Evolutionary conservation across 2,113 vertebrate species (phyloP), one percentile per base, ranked within the genome.

Genomic region (Macroglossus sobrinus): DNA sequence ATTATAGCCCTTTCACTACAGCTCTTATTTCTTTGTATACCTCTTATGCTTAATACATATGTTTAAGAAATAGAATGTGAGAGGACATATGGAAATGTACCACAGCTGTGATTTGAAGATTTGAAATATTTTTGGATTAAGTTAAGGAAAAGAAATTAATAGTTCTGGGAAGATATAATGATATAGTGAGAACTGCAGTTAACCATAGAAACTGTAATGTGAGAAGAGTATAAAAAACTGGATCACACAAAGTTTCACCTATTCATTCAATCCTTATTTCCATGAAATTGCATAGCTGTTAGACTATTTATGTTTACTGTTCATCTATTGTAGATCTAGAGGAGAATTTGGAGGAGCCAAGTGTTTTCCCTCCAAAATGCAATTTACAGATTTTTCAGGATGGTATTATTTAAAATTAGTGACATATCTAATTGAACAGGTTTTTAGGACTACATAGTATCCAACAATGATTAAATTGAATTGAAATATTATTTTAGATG

Each of bases 341-440:
- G n/a, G 24, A 97, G 59, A 84, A 85, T 89, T 95, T 89, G 18
- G 33, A 82, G 8, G 21, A 81, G 21, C 35, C 47, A 64, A 24
- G 5, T 40, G 72, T 50, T 47, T 57, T 1, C 21, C 19, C 63
- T 33, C 30, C 15, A 14, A 91, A 93, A 95, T 95, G 76, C 43
- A 68, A 28, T 53, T 88, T 87, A 64, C 0, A 94, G 59, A 64
- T 53, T 92, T 94, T 96, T 93, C 53, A 95, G 61, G 81, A 72
- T 75, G 63, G 69, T 64, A 84, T 43, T 35, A 59, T 81, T 92
- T 95, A 61, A 93, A 95, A 95, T 81, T 89, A 64, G 33, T 85
- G 38, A 57, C 88, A 53, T 43, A 40, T 74, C 28, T 18, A 21
- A 66, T 72, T 43, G 66, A 64, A 33, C 38, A 38, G 68, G 80